Percentiles rank a stretch among this genome's conserved stretches.
Evolutionary conservation across 2,797 vertebrate genomes (phyloP).

Genomic region (Lithobates pipiens): DNA sequence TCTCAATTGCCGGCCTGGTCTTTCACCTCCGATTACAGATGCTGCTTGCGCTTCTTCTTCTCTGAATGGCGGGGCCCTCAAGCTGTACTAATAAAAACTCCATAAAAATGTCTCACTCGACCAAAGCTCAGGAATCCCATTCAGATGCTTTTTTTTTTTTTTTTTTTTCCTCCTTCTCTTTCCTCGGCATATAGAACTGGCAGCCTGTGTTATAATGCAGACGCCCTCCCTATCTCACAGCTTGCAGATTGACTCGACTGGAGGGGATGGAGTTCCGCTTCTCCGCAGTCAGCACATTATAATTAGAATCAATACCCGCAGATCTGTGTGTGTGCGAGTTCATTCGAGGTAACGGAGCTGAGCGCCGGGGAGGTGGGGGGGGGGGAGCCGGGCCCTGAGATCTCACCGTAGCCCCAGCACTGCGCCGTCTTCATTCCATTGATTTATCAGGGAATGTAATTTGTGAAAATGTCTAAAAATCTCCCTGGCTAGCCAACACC

Average conservation of each 20-base stretch:
- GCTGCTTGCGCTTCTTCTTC: not conserved
- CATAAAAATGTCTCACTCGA: not conserved
- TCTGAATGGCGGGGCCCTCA: not conserved
- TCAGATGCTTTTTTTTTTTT: not conserved
- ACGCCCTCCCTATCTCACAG: slow-evolving; percentile 29
- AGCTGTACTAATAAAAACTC: not conserved
- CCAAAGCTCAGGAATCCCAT: slow-evolving; percentile 26
- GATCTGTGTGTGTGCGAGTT: slow-evolving; percentile 58
- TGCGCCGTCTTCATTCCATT: slow-evolving; percentile 32
- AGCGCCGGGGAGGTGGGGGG: slow-evolving; percentile 8
- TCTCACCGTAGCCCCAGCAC: slow-evolving; percentile 19
- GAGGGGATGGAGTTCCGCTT: slow-evolving; percentile 51
- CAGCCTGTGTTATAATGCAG: slow-evolving; percentile 37
- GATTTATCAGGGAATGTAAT: slow-evolving; percentile 51
- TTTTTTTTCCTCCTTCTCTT: not conserved
- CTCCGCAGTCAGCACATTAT: slow-evolving; percentile 62
- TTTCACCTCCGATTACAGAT: not conserved
- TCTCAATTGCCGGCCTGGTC: not conserved
- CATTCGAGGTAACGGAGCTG: slow-evolving; percentile 58
- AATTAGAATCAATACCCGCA: slow-evolving; percentile 63
- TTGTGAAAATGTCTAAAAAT: slow-evolving; percentile 35
- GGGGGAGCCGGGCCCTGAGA: not conserved
- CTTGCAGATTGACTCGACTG: slow-evolving; percentile 51
- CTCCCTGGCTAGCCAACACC: slow-evolving; percentile 10
- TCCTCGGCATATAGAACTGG: slow-evolving; percentile 12